Percentiles rank a stretch among this genome's conserved stretches.
Evolutionary conservation across 2,888 invertebrate species (phyloP).

Genomic region (Tenthredo notha): DNA sequence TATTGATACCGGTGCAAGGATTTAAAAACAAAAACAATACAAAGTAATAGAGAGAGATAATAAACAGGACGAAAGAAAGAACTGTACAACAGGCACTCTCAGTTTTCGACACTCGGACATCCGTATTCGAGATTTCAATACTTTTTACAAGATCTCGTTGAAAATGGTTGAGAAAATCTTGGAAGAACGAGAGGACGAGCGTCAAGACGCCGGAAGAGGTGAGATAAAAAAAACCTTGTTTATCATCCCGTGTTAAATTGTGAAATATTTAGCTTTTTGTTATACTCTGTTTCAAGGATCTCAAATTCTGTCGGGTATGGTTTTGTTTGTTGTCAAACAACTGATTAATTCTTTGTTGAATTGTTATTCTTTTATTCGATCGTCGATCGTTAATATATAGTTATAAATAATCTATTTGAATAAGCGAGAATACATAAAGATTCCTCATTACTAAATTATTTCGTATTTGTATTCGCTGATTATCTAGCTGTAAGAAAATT

Average conservation of each 20-base stretch:
- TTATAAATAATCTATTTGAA: not conserved
- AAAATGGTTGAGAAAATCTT: slow-evolving; percentile 85
- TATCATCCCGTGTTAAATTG: not conserved
- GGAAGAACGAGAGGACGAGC: slow-evolving; percentile 82
- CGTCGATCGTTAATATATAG: no score
- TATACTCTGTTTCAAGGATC: not conserved
- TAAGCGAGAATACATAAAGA: not conserved
- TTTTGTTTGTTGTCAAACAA: slow-evolving; percentile 40
- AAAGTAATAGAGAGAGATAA: not conserved
- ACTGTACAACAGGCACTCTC: slow-evolving; percentile 40
- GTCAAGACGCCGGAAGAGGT: slow-evolving; percentile 70
- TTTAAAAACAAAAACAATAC: not conserved
- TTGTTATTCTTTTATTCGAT: not conserved
- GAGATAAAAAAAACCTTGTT: slow-evolving; percentile 56
- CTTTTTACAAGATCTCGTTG: slow-evolving; percentile 15
- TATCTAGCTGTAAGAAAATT: not conserved
- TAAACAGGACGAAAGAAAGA: slow-evolving; percentile 39
- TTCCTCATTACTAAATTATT: not conserved
- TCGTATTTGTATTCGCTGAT: not conserved
- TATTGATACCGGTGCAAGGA: slow-evolving; percentile 70
- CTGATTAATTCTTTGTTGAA: not conserved
- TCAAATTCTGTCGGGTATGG: not conserved
- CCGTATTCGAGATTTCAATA: slow-evolving; percentile 10
- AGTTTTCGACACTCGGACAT: slow-evolving; percentile 3
- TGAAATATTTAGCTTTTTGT: slow-evolving; percentile 55